phyloP scores from a whole-genome alignment of 2,888 invertebrate genomes.

The Leuctra nigra region DNA sequence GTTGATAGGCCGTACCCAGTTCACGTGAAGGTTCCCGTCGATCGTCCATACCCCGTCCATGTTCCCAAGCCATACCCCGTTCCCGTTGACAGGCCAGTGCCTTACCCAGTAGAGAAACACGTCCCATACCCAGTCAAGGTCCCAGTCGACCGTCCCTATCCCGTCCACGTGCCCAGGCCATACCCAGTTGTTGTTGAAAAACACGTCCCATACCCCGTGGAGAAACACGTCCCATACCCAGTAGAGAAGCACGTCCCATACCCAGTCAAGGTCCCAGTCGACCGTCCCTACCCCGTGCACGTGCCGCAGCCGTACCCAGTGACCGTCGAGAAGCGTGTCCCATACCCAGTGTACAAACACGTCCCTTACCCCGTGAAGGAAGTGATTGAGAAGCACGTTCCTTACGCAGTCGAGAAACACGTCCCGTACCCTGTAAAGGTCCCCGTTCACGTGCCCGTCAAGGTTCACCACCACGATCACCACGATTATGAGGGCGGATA shows the following conservation, averaged over 20 bases:
- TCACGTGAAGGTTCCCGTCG: conserved; percentile 45
- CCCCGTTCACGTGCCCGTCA: conserved; percentile 42
- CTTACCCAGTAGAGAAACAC: conserved; percentile 46
- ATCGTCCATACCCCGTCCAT: conserved; percentile 38
- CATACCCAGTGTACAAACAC: conserved; percentile 11
- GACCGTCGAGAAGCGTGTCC: conserved; percentile 48
- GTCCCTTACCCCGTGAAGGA: conserved; percentile 63
- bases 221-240: conserved; percentile 44
- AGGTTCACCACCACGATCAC: not conserved
- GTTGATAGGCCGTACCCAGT: conserved; percentile 65
- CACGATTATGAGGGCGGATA: not conserved
- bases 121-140: conserved; percentile 52
- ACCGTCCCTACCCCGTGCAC: conserved; percentile 19
- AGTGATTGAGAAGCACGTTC: conserved; percentile 48
- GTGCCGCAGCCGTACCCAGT: conserved; percentile 68
- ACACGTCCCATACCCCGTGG: conserved; percentile 43
- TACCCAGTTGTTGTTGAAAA: conserved; percentile 52
- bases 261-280: conserved; percentile 23
- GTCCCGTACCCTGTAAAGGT: conserved; percentile 55
- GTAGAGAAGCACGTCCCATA: conserved; percentile 19
- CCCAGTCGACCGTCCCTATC: conserved; percentile 64
- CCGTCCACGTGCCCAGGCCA: conserved; percentile 58
- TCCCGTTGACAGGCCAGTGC: conserved; percentile 48
- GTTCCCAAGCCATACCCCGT: conserved; percentile 45
- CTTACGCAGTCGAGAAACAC: conserved; percentile 63